These are phyloP conservation scores for Bombylius major DNA, from an alignment of 2,888 invertebrate species.

Conservation along the genomic window DNA sequence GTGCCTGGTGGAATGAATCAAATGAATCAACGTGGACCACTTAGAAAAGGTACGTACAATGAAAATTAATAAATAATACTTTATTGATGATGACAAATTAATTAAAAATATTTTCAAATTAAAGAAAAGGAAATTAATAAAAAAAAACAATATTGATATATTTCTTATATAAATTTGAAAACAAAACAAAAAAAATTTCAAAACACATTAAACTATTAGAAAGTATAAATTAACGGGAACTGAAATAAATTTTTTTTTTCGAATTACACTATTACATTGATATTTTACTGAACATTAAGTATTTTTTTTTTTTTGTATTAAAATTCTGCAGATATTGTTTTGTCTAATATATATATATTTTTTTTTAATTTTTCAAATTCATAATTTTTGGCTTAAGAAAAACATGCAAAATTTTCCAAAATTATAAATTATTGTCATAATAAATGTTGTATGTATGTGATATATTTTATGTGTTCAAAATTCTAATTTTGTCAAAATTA, in stretches of 20 bases:
- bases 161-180: neutral
- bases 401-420: too few relatives aligned
- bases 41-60: slow-evolving; percentile 33
- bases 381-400: too few relatives aligned
- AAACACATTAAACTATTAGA: neutral
- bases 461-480: neutral
- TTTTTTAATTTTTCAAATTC: too few relatives aligned
- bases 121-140: neutral
- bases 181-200: neutral
- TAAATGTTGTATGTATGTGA: neutral
- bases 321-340: too few relatives aligned
- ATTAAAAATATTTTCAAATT: neutral
- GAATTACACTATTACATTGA: too few relatives aligned
- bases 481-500: neutral
- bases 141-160: neutral
- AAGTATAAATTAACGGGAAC: too few relatives aligned
- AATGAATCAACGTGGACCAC: slow-evolving; percentile 30
- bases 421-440: too few relatives aligned
- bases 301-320: too few relatives aligned
- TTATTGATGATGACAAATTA: too few relatives aligned
- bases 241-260: too few relatives aligned
- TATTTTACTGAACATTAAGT: too few relatives aligned
- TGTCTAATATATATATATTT: neutral
- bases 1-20: slow-evolving; percentile 34
- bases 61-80: neutral